These are phyloP conservation scores for Scopus umbretta DNA, from an alignment of 2,113 vertebrate species.

Conservation along the genomic window DNA sequence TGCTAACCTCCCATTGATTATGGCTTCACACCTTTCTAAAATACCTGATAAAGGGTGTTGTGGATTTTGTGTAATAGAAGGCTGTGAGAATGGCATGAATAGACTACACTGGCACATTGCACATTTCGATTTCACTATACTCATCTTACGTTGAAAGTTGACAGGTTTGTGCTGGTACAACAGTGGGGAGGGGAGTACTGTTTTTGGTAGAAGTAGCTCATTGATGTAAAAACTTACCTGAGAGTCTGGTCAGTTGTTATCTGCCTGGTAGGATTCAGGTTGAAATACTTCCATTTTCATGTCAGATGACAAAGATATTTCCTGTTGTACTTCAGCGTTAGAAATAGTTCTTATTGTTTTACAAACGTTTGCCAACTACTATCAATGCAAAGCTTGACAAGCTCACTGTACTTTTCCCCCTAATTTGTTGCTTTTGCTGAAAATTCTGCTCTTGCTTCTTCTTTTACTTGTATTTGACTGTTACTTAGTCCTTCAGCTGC, in stretches of 20 bases:
- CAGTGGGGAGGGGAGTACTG: neutral
- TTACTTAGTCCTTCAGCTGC: neutral
- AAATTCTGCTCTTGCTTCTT: neutral
- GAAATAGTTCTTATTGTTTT: neutral
- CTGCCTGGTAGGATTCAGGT: neutral
- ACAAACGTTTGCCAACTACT: neutral
- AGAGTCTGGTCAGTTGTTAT: neutral
- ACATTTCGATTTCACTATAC: neutral
- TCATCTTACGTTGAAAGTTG: accelerated
- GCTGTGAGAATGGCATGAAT: neutral
- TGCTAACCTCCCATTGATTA: neutral
- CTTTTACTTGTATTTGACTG: neutral
- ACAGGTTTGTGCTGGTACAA: neutral
- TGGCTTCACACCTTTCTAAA: neutral
- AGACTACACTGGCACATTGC: neutral
- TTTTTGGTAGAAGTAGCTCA: neutral
- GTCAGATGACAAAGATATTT: neutral
- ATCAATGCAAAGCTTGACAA: neutral
- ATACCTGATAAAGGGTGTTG: too few species aligned
- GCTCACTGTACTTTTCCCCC: neutral
- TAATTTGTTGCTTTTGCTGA: neutral
- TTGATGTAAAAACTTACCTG: neutral
- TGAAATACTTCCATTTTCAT: neutral
- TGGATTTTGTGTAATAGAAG: neutral
- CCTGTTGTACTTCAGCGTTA: neutral